Conservation (phyloP, 2,113 vertebrate species). For the Gobius niger region DNA sequence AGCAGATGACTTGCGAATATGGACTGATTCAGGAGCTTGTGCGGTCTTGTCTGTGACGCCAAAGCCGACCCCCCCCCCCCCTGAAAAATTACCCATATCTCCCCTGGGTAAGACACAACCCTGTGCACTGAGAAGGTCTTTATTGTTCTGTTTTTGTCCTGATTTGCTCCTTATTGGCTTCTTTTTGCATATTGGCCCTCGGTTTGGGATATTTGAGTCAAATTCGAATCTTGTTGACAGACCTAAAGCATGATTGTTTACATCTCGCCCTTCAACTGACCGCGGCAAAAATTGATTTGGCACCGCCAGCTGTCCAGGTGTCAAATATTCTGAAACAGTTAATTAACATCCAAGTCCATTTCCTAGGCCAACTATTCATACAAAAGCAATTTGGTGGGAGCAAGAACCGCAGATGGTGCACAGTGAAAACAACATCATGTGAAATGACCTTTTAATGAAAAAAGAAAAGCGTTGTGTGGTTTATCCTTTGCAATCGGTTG, state of each 20-base stretch:
- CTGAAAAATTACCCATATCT: conserved; percentile 41
- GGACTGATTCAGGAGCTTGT: conserved; percentile 55
- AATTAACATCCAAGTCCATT: conserved; percentile 35
- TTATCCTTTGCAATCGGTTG: conserved; percentile 20
- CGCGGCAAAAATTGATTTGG: conserved; percentile 36
- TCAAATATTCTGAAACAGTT: conserved; percentile 32
- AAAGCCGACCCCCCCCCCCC: conserved; percentile 9
- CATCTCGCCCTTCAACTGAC: conserved; percentile 54
- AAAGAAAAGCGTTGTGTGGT: conserved; percentile 11
- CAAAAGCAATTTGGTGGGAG: conserved; percentile 19
- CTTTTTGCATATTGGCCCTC: conserved; percentile 40
- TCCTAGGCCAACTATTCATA: conserved; percentile 20
- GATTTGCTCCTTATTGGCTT: conserved; percentile 25
- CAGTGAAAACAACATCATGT: conserved; percentile 19
- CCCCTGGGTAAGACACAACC: conserved; percentile 49
- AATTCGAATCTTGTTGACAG: conserved; percentile 47
- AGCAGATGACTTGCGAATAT: conserved; percentile 50
- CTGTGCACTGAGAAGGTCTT: conserved; percentile 35
- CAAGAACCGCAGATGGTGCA: conserved; percentile 28
- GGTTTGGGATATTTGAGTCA: conserved; percentile 30
- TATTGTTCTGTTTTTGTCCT: conserved; percentile 35
- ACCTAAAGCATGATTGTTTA: conserved; percentile 38
- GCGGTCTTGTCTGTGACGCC: conserved; percentile 24
- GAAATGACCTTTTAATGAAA: conserved; percentile 3
- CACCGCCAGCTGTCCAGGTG: conserved; percentile 27